A percentile compares a stretch with the other conserved stretches of the same genome.
Conservation (phyloP, 1,140 invertebrate genomes). For the Chlorops oryzae region DNA sequence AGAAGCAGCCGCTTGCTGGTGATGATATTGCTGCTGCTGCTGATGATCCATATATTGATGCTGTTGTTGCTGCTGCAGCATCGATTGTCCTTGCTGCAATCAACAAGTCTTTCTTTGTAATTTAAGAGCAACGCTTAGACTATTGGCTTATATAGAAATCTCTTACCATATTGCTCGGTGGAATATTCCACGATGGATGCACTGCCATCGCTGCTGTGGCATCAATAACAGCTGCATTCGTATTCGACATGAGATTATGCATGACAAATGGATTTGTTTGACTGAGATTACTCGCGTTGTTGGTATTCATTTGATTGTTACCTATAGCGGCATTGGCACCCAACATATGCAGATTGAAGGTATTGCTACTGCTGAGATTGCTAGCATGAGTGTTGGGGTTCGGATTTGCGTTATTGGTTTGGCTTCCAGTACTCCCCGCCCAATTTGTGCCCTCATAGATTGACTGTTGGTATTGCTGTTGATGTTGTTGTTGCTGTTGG, state of each 20-base stretch:
- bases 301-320: neutral
- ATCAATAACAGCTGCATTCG: neutral
- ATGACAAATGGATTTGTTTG: slow-evolving; percentile 38
- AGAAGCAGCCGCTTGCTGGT: neutral
- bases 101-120: no score
- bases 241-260: slow-evolving; percentile 35
- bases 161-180: slow-evolving; percentile 36
- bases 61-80: slow-evolving; percentile 17
- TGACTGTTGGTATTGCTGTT: slow-evolving; percentile 12
- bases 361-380: slow-evolving; percentile 30
- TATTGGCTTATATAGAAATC: no score
- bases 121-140: no score
- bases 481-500: slow-evolving; percentile 26
- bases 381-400: slow-evolving; percentile 33
- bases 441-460: no score
- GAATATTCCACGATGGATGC: slow-evolving; percentile 38
- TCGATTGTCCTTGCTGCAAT: neutral
- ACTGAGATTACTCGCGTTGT: slow-evolving; percentile 34
- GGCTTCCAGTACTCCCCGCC: no score
- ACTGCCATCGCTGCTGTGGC: neutral
- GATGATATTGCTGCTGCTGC: slow-evolving; percentile 25
- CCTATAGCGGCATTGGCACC: no score
- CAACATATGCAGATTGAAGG: no score
- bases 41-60: slow-evolving; percentile 18
- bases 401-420: slow-evolving; percentile 13